Evolutionary conservation across 2,797 vertebrate genomes (phyloP).

Genomic region (Aythya fuligula): DNA sequence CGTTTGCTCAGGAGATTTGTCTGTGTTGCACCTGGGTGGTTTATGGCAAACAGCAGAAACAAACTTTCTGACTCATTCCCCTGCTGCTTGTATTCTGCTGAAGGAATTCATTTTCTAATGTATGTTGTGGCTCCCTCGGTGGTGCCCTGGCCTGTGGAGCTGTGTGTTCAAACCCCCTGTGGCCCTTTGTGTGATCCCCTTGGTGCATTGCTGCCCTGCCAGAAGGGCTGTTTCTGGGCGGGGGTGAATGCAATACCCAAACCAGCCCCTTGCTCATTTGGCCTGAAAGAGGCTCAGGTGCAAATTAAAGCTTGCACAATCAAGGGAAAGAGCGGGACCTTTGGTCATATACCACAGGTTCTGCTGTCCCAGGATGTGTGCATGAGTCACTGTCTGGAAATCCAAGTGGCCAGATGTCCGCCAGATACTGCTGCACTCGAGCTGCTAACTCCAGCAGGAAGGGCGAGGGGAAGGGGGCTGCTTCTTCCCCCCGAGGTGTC

Average conservation of each 20-base stretch:
- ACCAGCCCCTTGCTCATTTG: neutral
- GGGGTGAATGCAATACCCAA: neutral
- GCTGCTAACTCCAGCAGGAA: neutral
- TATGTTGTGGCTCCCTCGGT: neutral
- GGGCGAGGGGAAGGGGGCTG: neutral
- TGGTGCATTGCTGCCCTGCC: neutral
- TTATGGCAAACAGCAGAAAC: neutral
- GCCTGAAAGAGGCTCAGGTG: neutral
- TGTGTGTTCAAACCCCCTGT: neutral
- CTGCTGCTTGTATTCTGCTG: neutral
- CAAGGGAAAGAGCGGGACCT: neutral
- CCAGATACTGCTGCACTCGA: neutral
- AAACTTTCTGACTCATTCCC: neutral
- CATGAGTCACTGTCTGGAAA: constrained; percentile 67
- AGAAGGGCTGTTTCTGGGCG: neutral
- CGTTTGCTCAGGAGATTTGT: neutral
- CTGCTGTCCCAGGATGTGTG: constrained; percentile 33
- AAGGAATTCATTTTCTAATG: neutral
- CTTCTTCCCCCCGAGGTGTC: rapidly evolving
- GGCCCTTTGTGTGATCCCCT: neutral
- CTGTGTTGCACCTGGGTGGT: neutral
- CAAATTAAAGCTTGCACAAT: constrained; percentile 18
- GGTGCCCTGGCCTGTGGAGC: neutral
- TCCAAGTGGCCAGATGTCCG: constrained; percentile 57
- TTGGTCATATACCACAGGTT: neutral